Conservation (phyloP, 2,888 invertebrate genomes). For the Nesidiocoris tenuis region DNA sequence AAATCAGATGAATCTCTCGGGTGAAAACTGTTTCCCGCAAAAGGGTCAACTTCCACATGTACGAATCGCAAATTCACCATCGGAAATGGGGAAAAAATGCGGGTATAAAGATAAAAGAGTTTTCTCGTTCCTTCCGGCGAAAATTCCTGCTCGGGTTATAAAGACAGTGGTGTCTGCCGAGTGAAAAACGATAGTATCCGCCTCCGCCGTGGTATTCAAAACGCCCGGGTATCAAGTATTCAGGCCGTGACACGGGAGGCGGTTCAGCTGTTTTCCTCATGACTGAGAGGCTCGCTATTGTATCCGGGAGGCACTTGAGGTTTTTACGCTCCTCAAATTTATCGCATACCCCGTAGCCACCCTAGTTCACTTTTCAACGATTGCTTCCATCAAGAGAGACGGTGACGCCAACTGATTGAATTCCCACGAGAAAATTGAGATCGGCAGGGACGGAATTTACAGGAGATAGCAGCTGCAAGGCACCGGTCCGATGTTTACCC, state of each 20-base stretch:
- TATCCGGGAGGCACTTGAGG: background rate
- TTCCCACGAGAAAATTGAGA: too few species aligned
- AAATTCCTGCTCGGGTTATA: background rate
- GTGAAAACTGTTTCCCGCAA: background rate
- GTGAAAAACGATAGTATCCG: background rate
- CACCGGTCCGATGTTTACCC: too few species aligned
- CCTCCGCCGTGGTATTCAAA: conserved; percentile 8
- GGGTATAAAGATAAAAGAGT: background rate
- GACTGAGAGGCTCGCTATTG: conserved; percentile 8
- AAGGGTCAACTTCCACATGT: background rate
- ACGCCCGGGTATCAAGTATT: conserved; percentile 13
- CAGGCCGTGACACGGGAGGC: background rate
- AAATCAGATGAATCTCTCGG: background rate
- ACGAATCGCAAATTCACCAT: background rate
- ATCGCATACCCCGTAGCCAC: conserved; percentile 1
- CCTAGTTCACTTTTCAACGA: background rate
- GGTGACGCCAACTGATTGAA: too few species aligned
- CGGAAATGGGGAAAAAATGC: background rate
- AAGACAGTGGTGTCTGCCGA: background rate
- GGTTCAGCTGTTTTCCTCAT: background rate
- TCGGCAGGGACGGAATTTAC: too few species aligned
- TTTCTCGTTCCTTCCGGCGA: background rate
- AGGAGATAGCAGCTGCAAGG: too few species aligned
- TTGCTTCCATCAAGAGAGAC: too few species aligned
- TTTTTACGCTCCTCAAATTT: conserved; percentile 3